Percentiles rank a stretch among this genome's conserved stretches.
Evolutionary conservation across 2,888 invertebrate genomes (phyloP).

Genomic region (Coleophora deauratella): DNA sequence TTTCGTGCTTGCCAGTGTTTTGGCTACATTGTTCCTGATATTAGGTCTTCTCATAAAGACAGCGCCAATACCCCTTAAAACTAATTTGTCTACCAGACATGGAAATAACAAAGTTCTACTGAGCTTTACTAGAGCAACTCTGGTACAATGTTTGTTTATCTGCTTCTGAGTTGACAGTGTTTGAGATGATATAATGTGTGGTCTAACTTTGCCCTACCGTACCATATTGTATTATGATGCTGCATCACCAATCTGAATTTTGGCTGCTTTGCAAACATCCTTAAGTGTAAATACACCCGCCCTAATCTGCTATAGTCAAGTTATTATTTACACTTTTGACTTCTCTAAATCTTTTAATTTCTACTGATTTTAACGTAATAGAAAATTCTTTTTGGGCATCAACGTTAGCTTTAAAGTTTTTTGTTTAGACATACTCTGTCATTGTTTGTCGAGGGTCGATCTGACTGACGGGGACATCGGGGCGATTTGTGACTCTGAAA

Average conservation of each 20-base stretch:
- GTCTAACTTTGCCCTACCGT: not conserved
- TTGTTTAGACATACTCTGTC: slow-evolving; percentile 57
- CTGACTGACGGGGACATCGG: slow-evolving; percentile 23
- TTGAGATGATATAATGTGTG: not conserved
- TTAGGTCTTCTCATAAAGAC: slow-evolving; percentile 49
- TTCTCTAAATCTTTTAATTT: too few relatives aligned
- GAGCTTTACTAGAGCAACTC: slow-evolving; percentile 20
- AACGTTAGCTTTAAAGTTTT: slow-evolving; percentile 9
- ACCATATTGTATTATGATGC: too few relatives aligned
- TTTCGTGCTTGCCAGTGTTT: slow-evolving; percentile 42
- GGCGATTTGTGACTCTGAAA: slow-evolving; percentile 52
- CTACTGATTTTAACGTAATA: not conserved
- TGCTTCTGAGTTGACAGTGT: too few relatives aligned
- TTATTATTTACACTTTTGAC: too few relatives aligned
- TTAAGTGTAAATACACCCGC: too few relatives aligned
- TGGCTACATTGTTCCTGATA: slow-evolving; percentile 61
- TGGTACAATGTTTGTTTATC: slow-evolving; percentile 15
- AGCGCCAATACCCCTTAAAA: slow-evolving; percentile 37
- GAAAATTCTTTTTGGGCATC: slow-evolving; percentile 5
- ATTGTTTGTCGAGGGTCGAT: slow-evolving; percentile 40
- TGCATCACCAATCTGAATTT: too few relatives aligned
- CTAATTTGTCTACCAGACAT: slow-evolving; percentile 44
- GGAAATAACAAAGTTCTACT: slow-evolving; percentile 39
- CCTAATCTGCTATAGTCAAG: too few relatives aligned
- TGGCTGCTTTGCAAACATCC: too few relatives aligned